A percentile compares a stretch with the other conserved stretches of the same genome.
phyloP scores from a whole-genome alignment of 2,797 vertebrate species.

The Antrozous pallidus region DNA sequence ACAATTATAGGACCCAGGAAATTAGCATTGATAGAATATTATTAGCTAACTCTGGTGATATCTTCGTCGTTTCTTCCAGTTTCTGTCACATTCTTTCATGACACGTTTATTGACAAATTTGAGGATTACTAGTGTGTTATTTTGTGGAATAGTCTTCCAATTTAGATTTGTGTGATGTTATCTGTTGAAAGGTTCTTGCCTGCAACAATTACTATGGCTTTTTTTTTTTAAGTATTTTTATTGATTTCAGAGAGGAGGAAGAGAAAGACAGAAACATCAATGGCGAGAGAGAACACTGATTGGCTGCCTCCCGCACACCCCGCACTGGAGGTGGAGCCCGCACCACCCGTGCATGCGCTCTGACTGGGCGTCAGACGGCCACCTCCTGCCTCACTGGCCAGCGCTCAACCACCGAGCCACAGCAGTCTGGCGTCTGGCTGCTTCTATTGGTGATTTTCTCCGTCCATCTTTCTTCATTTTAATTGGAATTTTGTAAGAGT shows the following conservation, averaged over 20 bases:
- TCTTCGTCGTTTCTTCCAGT: background rate
- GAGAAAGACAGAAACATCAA: too few species aligned
- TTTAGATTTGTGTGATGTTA: background rate
- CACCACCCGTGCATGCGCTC: too few species aligned
- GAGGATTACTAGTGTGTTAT: background rate
- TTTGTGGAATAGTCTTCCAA: background rate
- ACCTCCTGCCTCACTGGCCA: too few species aligned
- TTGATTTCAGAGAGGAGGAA: too few species aligned
- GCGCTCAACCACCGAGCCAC: too few species aligned
- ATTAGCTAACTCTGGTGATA: background rate
- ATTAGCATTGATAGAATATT: background rate
- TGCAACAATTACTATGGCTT: background rate
- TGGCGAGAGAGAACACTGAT: too few species aligned
- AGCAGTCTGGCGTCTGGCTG: background rate
- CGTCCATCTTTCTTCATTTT: background rate
- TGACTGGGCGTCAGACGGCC: too few species aligned
- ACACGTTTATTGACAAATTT: background rate
- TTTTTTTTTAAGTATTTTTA: background rate
- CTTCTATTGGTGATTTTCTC: background rate
- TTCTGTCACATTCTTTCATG: background rate
- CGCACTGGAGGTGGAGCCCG: too few species aligned
- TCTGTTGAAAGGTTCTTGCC: background rate
- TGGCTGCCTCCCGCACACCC: too few species aligned
- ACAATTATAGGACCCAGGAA: background rate
- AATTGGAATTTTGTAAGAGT: constrained; percentile 28